Percentiles rank a stretch among this genome's conserved stretches.
Conservation (phyloP, 2,113 vertebrate genomes). For the Okapia johnstoni region DNA sequence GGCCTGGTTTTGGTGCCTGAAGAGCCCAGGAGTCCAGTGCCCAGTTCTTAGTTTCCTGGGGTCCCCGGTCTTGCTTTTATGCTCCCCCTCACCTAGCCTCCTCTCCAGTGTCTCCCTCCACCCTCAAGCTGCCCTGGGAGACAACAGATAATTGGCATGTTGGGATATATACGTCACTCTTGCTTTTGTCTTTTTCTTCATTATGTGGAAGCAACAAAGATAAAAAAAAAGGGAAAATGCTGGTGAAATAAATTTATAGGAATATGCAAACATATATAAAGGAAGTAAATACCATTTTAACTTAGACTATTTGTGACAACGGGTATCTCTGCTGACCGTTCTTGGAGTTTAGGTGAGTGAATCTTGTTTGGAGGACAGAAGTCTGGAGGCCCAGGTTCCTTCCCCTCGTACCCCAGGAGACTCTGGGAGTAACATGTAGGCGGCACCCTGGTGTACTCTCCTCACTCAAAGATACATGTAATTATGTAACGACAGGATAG, state of each 20-base stretch:
- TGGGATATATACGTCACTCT: slow-evolving; percentile 26
- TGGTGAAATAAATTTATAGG: not conserved
- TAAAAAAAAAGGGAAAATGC: not conserved
- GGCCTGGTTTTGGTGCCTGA: not conserved
- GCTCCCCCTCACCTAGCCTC: not conserved
- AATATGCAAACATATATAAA: not conserved
- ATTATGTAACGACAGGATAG: not conserved
- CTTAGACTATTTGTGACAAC: not conserved
- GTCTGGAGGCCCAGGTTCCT: not conserved
- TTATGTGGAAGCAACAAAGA: slow-evolving; percentile 18
- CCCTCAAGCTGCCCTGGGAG: not conserved
- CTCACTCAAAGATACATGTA: not conserved
- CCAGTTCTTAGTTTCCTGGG: not conserved
- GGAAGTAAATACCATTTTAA: not conserved
- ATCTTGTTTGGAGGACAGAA: not conserved
- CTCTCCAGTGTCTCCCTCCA: not conserved
- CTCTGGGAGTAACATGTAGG: not conserved
- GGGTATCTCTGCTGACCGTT: not conserved
- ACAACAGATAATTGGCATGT: not conserved
- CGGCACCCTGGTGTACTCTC: not conserved
- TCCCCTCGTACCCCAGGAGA: not conserved
- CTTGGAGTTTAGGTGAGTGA: not conserved
- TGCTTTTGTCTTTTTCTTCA: slow-evolving; percentile 34
- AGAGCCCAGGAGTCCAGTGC: not conserved
- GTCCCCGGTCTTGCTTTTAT: not conserved